Evolutionary conservation across 1,140 invertebrate genomes (phyloP), one percentile per base, ranked within the genome.

Genomic region (Mylabris phalerata): DNA sequence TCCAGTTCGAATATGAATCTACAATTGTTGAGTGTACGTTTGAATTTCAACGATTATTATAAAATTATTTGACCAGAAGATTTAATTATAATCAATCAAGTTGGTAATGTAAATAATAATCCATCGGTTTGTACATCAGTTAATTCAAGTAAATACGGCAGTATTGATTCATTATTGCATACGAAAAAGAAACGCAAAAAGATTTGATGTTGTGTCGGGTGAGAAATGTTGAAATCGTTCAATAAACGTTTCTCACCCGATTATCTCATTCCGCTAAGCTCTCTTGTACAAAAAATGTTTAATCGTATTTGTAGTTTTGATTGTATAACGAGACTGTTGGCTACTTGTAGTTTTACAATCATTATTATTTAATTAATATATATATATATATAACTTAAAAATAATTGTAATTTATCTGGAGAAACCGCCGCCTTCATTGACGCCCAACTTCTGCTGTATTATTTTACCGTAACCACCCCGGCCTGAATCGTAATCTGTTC

Each of bases 401-500:
- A 2, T 19, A 19, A 19, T 13, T 44, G 19, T 19, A 19, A 7
- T 32, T 61, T 63, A 67, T 57, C 66, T 59, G 39, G 64, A 55
- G 48, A 68, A 68, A 45, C 19, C 58, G 19, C 61, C 59, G 7
- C 60, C 63, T 38, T 69, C 69, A 27, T 63, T 61, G 7, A 47
- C 48, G 44, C 63, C 76, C 50, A 90, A 82, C 78, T 93, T 92
- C 67, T 90, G 89, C 62, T 89, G 87, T 57, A 96, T 85, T 55
- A 95, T 88, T 79, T 97, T 97, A 25, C 95, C 95, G 77, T 96
- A 99, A 6, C 97, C 97, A 44, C 97, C 96, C 74, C 97, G 78
- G 1, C 95, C 97, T 54, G 88, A 84, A 75, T 99, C 97, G 79
- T 89, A 99, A 69, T 99, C 96, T 59, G 92, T 95, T 74, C 97